Evolutionary conservation across 2,888 invertebrate genomes (phyloP), one percentile per base, ranked within the genome.

Genomic region (Apoderus coryli): DNA sequence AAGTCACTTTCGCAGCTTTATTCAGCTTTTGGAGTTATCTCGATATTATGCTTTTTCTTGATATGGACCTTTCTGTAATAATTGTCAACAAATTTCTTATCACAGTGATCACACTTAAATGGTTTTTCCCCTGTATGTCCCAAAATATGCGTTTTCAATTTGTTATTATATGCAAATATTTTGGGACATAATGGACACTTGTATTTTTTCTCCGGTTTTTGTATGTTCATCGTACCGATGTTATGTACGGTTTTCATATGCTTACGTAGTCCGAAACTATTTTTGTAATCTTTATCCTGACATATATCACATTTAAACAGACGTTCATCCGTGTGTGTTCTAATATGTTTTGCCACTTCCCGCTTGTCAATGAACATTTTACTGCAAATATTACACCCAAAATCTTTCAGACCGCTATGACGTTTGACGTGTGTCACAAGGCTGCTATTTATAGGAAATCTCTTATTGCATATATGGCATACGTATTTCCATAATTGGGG

Each of bases 361-460:
- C 43, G 43, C 25, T 46, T 49, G 16, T 45, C 47, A 15, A 43
- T 46, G 30, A 48, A 50, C n/a, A 59, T 56, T 44, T 67, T 67
- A 1, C 40, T 40, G 25, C 50, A 50, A 12, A 49, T 41, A 15
- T 46, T 41, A 29, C 50, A 50, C 5, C 41, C 29, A 27, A 44
- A 45, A 19, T 49, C 45, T 32, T 45, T 49, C 56, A 64, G 9
- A 53, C 49, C 49, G 3, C 33, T 35, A 27, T 50, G 48, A 14
- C 49, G 33, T 34, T 44, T 43, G 27, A 43, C 32, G 27, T 49
- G 49, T 7, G 41, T 37, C 9, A 40, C 40, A 19, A 47, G 35
- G 26, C 46, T 44, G 6, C 47, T 47, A 30, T 45, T 47, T 23
- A 49, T 44, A 4, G 49, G 48, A 35, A 49, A 49, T 9, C 43